Conservation (phyloP, 2,888 invertebrate genomes). For the Dromius quadrimaculatus region DNA sequence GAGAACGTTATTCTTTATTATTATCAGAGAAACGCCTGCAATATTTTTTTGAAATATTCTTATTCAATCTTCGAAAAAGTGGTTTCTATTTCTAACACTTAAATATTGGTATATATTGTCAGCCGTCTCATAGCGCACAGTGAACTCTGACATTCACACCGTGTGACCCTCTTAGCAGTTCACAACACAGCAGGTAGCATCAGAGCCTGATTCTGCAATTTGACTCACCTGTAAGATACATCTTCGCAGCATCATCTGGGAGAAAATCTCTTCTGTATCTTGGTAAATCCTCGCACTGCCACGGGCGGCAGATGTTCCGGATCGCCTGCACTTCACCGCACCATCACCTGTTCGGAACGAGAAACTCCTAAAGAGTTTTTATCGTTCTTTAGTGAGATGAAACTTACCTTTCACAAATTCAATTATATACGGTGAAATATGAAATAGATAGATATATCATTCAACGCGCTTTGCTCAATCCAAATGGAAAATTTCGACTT, state of each 20-base stretch:
- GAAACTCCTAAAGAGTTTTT: slow-evolving; percentile 8
- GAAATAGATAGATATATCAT: no score
- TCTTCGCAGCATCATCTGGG: no score
- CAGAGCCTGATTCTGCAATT: not conserved
- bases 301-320: slow-evolving; percentile 40
- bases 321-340: slow-evolving; percentile 15
- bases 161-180: slow-evolving; percentile 41
- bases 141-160: slow-evolving; percentile 42
- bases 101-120: no score
- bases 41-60: no score
- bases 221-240: no score
- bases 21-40: no score
- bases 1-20: no score
- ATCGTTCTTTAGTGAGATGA: slow-evolving; percentile 8
- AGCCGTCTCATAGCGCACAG: slow-evolving; percentile 17
- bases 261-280: not conserved
- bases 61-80: no score
- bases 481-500: no score
- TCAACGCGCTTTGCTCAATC: no score
- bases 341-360: slow-evolving; percentile 10
- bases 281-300: slow-evolving; percentile 2
- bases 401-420: slow-evolving; percentile 28
- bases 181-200: slow-evolving; percentile 36
- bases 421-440: slow-evolving; percentile 13
- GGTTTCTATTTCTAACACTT: no score